Evolutionary conservation across 2,113 vertebrate genomes (phyloP), one percentile per base, ranked within the genome.

Genomic region (Micromys minutus): DNA sequence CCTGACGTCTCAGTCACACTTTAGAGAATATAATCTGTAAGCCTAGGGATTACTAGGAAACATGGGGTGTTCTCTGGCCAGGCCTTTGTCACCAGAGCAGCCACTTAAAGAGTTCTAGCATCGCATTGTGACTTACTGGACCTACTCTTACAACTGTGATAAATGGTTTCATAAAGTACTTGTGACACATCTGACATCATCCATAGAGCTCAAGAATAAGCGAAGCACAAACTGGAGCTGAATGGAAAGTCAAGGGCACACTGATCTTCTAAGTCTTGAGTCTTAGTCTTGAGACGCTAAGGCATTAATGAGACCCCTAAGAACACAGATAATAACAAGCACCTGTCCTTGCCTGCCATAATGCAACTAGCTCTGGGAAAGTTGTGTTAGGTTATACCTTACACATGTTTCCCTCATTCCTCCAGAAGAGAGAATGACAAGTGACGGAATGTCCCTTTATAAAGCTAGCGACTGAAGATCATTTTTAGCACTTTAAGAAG

Each of bases 161-260:
- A 96, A 98, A 98, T 95, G 89, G 88, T 72, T 95, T 97, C 95
- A 95, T 87, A 96, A 98, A 98, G 89, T 79, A 55, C 87, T 96
- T 57, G 0, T 84, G 97, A 97, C 98, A 97, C 75, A 93, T 90
- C 85, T 90, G 83, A 93, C 57, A 31, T 96, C 97, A 98, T 2
- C 0, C 83, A 75, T 81, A 52, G 91, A 95, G 89, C 91, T 91
- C 5, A 85, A 89, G 89, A 94, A 96, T 71, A 95, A 96, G 87
- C 83, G 92, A 97, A 97, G 93, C 94, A 69, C 52, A 93, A 97
- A 97, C 90, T 86, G 92, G 57, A 96, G 89, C 92, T 69, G 97
- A 96, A 84, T 57, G 77, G 84, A 96, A 95, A 97, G 90, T 77
- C 94, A 95, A 95, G 87, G 45, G 94, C 72, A 95, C 92, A 84